Percentiles rank a stretch among this genome's conserved stretches.
phyloP scores from a whole-genome alignment of 1,140 invertebrate genomes.

The Teleogryllus occipitalis region DNA sequence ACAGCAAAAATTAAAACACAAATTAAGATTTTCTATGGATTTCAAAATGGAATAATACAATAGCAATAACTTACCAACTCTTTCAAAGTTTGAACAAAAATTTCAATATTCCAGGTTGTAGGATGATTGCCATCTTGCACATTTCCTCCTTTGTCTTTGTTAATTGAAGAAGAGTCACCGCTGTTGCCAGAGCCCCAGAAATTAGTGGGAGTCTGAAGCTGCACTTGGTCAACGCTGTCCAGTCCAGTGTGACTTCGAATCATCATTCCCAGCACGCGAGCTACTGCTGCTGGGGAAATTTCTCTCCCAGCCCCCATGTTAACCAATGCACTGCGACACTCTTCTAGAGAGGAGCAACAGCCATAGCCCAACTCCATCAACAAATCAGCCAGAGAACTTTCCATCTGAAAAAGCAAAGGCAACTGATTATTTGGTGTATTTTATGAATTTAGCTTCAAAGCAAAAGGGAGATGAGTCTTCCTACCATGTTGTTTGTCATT shows the following conservation, averaged over 20 bases:
- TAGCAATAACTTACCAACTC: constrained; percentile 56
- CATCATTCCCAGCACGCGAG: constrained; percentile 80
- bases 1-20: too few species aligned
- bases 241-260: constrained; percentile 66
- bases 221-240: constrained; percentile 49
- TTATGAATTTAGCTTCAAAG: too few species aligned
- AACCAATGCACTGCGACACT: constrained; percentile 74
- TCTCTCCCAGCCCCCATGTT: constrained; percentile 61
- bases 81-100: constrained; percentile 83
- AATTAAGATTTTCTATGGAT: too few species aligned
- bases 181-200: constrained; percentile 14
- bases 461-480: constrained; percentile 21
- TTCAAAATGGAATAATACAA: too few species aligned
- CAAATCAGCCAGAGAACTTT: constrained; percentile 61
- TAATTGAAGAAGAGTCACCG: background rate
- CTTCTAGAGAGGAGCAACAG: constrained; percentile 79
- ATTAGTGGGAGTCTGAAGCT: constrained; percentile 32
- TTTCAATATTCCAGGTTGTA: constrained; percentile 85
- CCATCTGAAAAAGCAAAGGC: constrained; percentile 14
- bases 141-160: constrained; percentile 15
- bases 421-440: too few species aligned
- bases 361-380: constrained; percentile 83
- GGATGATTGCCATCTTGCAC: constrained; percentile 34
- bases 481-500: constrained; percentile 55
- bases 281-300: constrained; percentile 69